Evolutionary conservation across 2,797 vertebrate species (phyloP), one percentile per base, ranked within the genome.

Genomic region (Monodelphis domestica): DNA sequence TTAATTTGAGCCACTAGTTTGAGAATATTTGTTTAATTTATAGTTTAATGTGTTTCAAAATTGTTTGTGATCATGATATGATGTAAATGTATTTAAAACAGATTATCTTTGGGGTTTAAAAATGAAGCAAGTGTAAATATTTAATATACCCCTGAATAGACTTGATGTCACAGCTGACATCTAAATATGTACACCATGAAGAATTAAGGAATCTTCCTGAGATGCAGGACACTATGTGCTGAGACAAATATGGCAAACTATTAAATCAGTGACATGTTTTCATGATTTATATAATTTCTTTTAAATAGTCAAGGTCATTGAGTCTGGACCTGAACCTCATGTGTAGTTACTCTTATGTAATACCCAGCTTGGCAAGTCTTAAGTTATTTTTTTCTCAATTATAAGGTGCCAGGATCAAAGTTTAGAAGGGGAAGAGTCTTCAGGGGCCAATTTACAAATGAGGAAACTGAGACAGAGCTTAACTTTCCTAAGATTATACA

Each of bases 201-300:
- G 97, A 90, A 94, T 94, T 93, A 96, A 94, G 38, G 95, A 93
- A 96, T 94, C 17, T 30, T 95, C 54, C 54, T 95, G 84, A 95
- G 53, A 94, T 24, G 1, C 1, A 63, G 78, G 54, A 95, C 54
- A 92, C 33, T n/a, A 3, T 92, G 15, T 95, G 54, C 57, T 94
- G 52, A 84, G 30, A 96, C 87, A 96, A 95, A 92, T 95, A 95
- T 93, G 45, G 17, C 9, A 96, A 38, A 94, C 53, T 96, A 94
- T 96, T 97, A 97, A 97, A 91, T 93, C 3, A 78, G 97, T 95
- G 56, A 55, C 28, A 51, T 63, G 91, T n/a, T 91, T 95, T 89
- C 0, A 54, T 51, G 94, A 97, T 52, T 52, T 95, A 95, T 94
- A 4, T 78, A 90, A 89, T 12, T 91, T 3, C 30, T 33, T 63